phyloP scores from a whole-genome alignment of 2,113 vertebrate species.

The Otolemur garnettii region DNA sequence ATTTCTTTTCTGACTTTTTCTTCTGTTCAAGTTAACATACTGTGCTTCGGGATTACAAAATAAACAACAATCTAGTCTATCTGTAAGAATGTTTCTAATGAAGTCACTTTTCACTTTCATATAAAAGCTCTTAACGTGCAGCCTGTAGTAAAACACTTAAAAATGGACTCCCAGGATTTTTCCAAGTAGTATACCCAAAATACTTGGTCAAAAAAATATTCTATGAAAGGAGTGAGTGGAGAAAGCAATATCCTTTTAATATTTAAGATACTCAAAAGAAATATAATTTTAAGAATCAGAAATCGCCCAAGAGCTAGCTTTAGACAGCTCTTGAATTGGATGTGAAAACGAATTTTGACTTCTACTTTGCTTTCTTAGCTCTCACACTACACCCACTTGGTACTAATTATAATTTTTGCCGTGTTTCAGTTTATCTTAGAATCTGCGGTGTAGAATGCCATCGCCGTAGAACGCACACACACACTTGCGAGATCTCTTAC shows the following conservation, averaged over 20 bases:
- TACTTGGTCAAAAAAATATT: neutral
- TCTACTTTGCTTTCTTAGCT: constrained; percentile 83
- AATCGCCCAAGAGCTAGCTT: constrained; percentile 9
- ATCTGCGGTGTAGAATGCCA: constrained; percentile 71
- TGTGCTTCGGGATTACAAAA: neutral
- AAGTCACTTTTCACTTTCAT: neutral
- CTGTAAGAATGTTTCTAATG: neutral
- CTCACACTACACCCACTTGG: constrained; percentile 82
- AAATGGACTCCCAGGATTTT: constrained; percentile 9
- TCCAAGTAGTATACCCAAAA: neutral
- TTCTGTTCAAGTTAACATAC: neutral
- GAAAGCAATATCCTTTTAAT: neutral
- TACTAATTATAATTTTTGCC: constrained; percentile 85
- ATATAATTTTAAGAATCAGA: constrained; percentile 26
- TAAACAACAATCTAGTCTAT: neutral
- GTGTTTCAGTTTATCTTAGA: constrained; percentile 82
- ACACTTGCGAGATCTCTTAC: constrained; percentile 62
- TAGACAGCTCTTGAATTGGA: constrained; percentile 58
- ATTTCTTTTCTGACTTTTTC: neutral
- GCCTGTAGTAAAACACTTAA: neutral
- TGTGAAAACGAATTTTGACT: constrained; percentile 62
- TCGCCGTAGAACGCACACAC: constrained; percentile 52
- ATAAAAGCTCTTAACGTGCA: neutral
- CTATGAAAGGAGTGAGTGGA: neutral
- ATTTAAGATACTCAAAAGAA: constrained; percentile 21